Base-by-base conservation (phyloP, 2,797 vertebrate species). In the Lithobates pipiens region DNA sequence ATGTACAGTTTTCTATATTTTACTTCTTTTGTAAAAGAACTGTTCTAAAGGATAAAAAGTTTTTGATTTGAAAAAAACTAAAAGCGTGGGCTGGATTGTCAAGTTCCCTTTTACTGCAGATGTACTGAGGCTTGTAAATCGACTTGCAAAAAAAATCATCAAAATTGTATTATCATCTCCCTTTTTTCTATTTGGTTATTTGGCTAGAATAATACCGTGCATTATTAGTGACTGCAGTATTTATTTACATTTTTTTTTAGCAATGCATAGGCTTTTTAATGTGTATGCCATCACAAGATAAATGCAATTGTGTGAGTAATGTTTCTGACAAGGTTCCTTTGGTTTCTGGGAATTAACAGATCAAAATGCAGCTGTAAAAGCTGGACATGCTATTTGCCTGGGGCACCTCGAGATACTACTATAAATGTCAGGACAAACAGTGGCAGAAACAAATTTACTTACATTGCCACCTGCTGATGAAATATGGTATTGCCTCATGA, bases 101-200 rank as follows among this genome's bases (percentile, higher is more conserved):
- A 46, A 15, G 57, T 84, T 46, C 29, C 32, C 34, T 80, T 50
- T 42, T 36, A 85, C 73, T 54, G 34, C 69, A 73, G 36, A 36
- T 79, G 54, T 71, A 65, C 81, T 78, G 77, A 57, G 34, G 50
- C 46, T 77, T 18, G 6, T 84, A 71, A 27, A 21, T 6, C 27
- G 10, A 5, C 18, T 25, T 32, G 8, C 57, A 39, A 63, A 32
- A 32, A 54, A 36, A 39, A 54, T 29, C 61, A 68, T 68, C 18
- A 65, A 54, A 11, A 74, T 70, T 16, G 54, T 9, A 44, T 71
- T 42, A 71, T 42, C 75, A 71, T 42, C 75, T 32, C 18, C 39
- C 10, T 1, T 39, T 29, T 10, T 18, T 23, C 46, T 54, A 10
- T 18, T 71, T 36, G 25, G 15, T 72, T 23, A 73, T 36, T 46